Evolutionary conservation across 92 coral and sea anemone species (phyloP), one percentile per base, ranked within the genome.

Genomic region (Diadumene lineata): DNA sequence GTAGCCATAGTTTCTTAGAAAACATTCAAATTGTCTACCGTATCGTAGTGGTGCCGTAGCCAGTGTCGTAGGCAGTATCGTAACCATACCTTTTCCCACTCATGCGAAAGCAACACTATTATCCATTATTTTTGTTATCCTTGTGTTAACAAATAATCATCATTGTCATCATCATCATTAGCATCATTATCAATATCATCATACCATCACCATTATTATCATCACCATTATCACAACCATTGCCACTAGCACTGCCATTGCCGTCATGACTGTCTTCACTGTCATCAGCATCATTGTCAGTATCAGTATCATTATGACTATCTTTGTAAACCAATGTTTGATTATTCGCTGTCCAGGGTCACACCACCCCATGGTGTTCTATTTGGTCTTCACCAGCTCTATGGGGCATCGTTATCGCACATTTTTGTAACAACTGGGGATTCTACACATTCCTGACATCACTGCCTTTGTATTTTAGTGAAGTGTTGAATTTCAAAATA

Each of bases 381-480:
- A 92, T 96, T 0, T 86, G 90, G 88, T 83, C 94, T 0, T 96
- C 97, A 56, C 79, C 81, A 8, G 86, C 88, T 19, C 87, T 92
- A 18, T 96, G 99, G 99, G 99, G 91, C 11, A 89, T 96, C 7
- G 76, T 87, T 10, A 81, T 86, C 34, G 96, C 96, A 34, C 97
- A 96, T 81, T 76, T 87, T 68, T 84, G 96, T 73, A 85, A 84
- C 74, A 92, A 96, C 68, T 96, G 99, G 99, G 97, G 91, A 17
- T 96, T 96, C 73, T 96, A 96, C 79, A 96, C 99, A 13, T 90
- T 96, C 62, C 84, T 96, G 0, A 96, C 99, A 1, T 86, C 85
- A 60, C 69, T 92, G 67, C 99, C 99, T 22, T 78, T 91, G 3
- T 96, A 96, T 84, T 96, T 96, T 38, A 86, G 92, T 65, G 99